phyloP scores from a whole-genome alignment of 2,888 invertebrate species.

The Cryptus viduatorius region DNA sequence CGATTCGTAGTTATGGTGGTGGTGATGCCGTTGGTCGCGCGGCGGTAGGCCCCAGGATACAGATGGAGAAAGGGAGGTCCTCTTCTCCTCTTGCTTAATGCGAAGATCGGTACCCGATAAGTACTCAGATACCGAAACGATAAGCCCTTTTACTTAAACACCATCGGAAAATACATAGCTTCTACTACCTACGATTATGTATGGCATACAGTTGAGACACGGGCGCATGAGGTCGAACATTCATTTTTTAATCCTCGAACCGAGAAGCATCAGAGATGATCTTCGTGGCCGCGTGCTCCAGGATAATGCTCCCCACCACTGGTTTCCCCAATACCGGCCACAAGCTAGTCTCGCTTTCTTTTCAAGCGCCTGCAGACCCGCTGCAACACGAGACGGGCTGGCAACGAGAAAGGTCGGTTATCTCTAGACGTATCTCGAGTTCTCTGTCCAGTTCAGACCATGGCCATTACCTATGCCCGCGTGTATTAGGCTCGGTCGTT shows the following conservation, averaged over 20 bases:
- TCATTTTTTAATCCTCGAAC: constrained; percentile 66
- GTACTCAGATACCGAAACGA: constrained; percentile 72
- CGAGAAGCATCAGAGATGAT: constrained; percentile 45
- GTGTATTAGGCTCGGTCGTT: constrained; percentile 60
- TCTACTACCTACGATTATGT: constrained; percentile 39
- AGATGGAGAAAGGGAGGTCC: constrained; percentile 67
- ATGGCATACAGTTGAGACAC: not conserved
- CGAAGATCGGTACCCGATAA: constrained; percentile 74
- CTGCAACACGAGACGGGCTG: constrained; percentile 63
- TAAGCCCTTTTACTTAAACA: constrained; percentile 75
- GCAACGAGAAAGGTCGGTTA: constrained; percentile 67
- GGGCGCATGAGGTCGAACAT: constrained; percentile 35
- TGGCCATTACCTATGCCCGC: constrained; percentile 54
- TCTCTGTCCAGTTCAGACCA: constrained; percentile 28
- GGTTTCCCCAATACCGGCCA: constrained; percentile 1
- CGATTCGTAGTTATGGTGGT: constrained; percentile 35
- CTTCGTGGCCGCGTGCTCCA: constrained; percentile 46
- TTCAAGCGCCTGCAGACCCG: constrained; percentile 50
- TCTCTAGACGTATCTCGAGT: constrained; percentile 62
- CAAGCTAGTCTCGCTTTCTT: constrained; percentile 49
- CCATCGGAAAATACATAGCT: constrained; percentile 66
- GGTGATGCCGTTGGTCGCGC: constrained; percentile 41
- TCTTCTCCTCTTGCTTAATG: constrained; percentile 62
- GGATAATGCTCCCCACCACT: constrained; percentile 39
- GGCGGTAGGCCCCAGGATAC: constrained; percentile 53